Evolutionary conservation across 2,113 vertebrate species (phyloP).

Genomic region (Coregonus clupeaformis): DNA sequence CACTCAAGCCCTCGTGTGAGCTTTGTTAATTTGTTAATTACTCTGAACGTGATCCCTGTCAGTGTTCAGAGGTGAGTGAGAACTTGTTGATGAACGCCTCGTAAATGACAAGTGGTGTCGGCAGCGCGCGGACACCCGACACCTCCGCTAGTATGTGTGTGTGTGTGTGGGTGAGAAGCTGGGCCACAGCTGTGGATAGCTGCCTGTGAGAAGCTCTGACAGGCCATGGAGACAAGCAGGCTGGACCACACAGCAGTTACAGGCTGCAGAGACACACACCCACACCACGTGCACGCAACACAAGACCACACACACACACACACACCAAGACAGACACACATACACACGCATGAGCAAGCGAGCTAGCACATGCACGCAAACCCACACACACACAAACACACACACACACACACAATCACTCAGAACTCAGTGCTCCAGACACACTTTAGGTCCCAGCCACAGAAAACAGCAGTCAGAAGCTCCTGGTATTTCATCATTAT

Average conservation of each 20-base stretch:
- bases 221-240: conserved; percentile 36
- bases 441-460: conserved; percentile 45
- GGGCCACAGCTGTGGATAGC: conserved; percentile 63
- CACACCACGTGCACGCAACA: background rate
- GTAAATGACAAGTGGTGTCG: conserved; percentile 42
- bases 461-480: conserved; percentile 44
- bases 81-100: conserved; percentile 53
- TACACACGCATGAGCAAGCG: background rate
- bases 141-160: conserved; percentile 28
- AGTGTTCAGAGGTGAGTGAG: conserved; percentile 27
- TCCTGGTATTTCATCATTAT: conserved; percentile 52
- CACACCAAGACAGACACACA: conserved; percentile 1
- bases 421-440: conserved; percentile 22
- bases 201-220: conserved; percentile 54
- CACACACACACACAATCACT: conserved; percentile 1
- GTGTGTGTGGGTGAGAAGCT: conserved; percentile 25
- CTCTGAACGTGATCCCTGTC: conserved; percentile 27
- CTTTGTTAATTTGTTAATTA: conserved; percentile 46
- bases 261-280: conserved; percentile 10
- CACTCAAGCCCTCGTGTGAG: conserved; percentile 5
- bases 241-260: conserved; percentile 46
- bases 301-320: background rate
- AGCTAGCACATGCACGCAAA: background rate
- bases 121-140: conserved; percentile 47
- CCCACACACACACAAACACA: background rate